phyloP scores from a whole-genome alignment of 2,797 vertebrate genomes.

The Selene dorsalis region DNA sequence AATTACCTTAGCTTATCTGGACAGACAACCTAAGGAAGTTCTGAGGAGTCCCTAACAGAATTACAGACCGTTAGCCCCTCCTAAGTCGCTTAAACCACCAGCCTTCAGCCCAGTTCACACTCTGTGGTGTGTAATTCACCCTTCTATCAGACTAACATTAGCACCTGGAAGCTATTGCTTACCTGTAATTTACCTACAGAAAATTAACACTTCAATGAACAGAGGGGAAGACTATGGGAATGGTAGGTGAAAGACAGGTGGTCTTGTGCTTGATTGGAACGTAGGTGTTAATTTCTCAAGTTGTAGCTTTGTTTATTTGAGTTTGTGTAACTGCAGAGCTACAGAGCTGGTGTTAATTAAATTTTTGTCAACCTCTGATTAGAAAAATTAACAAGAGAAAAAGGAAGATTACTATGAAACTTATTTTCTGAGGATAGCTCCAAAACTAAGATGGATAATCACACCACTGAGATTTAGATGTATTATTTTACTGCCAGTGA shows the following conservation, averaged over 20 bases:
- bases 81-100: constrained; percentile 38
- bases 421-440: not conserved
- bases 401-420: not conserved
- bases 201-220: constrained; percentile 52
- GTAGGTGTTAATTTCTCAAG: constrained; percentile 17
- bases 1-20: constrained; percentile 22
- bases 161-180: constrained; percentile 63
- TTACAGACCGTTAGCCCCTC: constrained; percentile 59
- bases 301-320: constrained; percentile 18
- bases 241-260: not conserved
- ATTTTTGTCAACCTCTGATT: constrained; percentile 4
- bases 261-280: constrained; percentile 12
- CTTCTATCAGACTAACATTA: constrained; percentile 36
- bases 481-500: constrained; percentile 22
- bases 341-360: not conserved
- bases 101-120: constrained; percentile 48
- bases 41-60: constrained; percentile 36
- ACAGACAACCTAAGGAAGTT: constrained; percentile 28
- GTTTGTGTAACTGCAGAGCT: constrained; percentile 9
- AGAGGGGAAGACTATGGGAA: constrained; percentile 6
- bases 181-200: constrained; percentile 60
- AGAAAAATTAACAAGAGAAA: constrained; percentile 11
- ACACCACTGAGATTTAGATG: constrained; percentile 30
- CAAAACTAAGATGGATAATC: constrained; percentile 7
- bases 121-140: constrained; percentile 28